Base-by-base conservation (phyloP, 1,140 invertebrate genomes). In the Proctacanthus coquilletti region DNA sequence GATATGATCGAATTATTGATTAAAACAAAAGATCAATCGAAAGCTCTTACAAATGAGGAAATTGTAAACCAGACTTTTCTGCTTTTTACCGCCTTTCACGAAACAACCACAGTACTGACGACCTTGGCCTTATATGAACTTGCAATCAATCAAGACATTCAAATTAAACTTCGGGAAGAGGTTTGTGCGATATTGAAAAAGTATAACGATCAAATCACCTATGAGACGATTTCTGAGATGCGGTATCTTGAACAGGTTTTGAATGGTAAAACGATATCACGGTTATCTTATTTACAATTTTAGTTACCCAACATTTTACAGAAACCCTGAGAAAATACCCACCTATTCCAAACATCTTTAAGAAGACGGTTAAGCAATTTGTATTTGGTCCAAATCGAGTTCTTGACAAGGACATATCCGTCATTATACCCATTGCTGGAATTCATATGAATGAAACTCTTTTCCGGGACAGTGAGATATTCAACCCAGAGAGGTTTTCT, bases 401-500 rank as follows among this genome's bases (percentile, higher is more conserved):
- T 2, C 43, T 68, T 6, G 51, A 62, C 21, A 48, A 56, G 18
- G 70, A 65, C 13, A 66, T 58, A 4, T 44, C 52, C 0, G 61
- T 71, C 1, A 47, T 61, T 6, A 62, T 75, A 33, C 65, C 66
- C 15, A 57, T 66, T 1, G 63, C 62, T 46, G 65, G 63, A 4
- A 45, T 76, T 14, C 71, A 74, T 36, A 49, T 61, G 8, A 65
- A 68, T 40, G 49, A 62, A 1, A 60, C 68, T 21, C 55, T 68
- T 31, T 77, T 64, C 46, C 60, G 63, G 0, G 58, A 76, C 30
- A 70, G 75, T 3, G 51, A 69, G 21, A 43, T 52, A 39, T 80
- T 72, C 45, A 61, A 69, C 45, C 75, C 75, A 0, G 71, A 77
- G 43, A 57, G 75, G 36, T 79, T 77, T 48, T 40, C 62, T 3